Conservation (phyloP, 2,113 vertebrate genomes). For the Felis chaus region DNA sequence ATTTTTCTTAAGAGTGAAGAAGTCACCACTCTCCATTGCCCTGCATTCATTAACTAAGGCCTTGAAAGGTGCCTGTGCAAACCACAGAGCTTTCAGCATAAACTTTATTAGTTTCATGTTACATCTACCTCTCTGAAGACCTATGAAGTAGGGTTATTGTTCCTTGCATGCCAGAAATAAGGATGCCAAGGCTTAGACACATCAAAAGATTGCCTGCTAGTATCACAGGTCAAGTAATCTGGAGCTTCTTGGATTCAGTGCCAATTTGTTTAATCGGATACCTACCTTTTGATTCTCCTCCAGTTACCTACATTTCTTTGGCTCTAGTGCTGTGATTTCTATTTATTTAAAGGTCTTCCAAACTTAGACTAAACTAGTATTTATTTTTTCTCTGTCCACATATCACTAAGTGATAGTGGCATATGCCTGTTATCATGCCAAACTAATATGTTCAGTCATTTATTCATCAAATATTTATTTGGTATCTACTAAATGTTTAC, state of each 20-base stretch:
- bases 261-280: not conserved
- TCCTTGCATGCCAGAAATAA: not conserved
- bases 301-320: not conserved
- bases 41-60: not conserved
- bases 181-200: not conserved
- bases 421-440: not conserved
- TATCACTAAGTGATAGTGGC: not conserved
- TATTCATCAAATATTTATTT: not conserved
- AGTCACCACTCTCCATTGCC: not conserved
- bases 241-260: not conserved
- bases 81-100: not conserved
- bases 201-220: not conserved
- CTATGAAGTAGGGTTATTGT: not conserved
- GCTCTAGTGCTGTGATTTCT: not conserved
- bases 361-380: not conserved
- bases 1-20: not conserved
- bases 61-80: not conserved
- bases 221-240: not conserved
- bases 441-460: not conserved
- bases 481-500: not conserved
- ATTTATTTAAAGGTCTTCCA: not conserved
- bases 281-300: not conserved
- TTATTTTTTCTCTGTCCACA: conserved; percentile 15
- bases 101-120: not conserved
- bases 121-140: not conserved